phyloP scores from a whole-genome alignment of 1,140 invertebrate species.

The Cherax quadricarinatus region DNA sequence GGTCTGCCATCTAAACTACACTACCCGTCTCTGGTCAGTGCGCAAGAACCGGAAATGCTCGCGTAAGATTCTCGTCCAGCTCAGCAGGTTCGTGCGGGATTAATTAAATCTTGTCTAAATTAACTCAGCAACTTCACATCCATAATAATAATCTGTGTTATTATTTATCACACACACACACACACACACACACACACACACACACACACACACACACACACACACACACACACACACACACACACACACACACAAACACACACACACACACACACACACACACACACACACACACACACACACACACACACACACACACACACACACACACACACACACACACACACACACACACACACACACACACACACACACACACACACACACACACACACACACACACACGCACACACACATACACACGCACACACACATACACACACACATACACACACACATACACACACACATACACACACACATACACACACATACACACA shows the following conservation, averaged over 20 bases:
- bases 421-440: too few relatives aligned
- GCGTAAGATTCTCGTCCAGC: too few relatives aligned
- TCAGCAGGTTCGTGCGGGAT: too few relatives aligned
- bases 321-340: neutral
- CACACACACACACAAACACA: constrained; percentile 40
- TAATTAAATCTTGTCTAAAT: too few relatives aligned
- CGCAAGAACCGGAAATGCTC: too few relatives aligned
- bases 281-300: constrained; percentile 25
- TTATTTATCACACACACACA: too few relatives aligned
- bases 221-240: constrained; percentile 26
- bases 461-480: too few relatives aligned
- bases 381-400: neutral
- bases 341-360: neutral
- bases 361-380: neutral
- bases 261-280: constrained; percentile 37
- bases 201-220: constrained; percentile 41
- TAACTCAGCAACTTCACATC: too few relatives aligned
- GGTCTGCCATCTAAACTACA: too few relatives aligned
- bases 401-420: neutral
- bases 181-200: constrained; percentile 26
- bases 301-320: constrained; percentile 16
- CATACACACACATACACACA: too few relatives aligned
- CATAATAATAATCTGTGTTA: neutral
- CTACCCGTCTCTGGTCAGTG: too few relatives aligned
- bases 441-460: too few relatives aligned